Base-by-base conservation (phyloP, 1,140 invertebrate genomes). In the Pachyrhynchus sulphureomaculatus region DNA sequence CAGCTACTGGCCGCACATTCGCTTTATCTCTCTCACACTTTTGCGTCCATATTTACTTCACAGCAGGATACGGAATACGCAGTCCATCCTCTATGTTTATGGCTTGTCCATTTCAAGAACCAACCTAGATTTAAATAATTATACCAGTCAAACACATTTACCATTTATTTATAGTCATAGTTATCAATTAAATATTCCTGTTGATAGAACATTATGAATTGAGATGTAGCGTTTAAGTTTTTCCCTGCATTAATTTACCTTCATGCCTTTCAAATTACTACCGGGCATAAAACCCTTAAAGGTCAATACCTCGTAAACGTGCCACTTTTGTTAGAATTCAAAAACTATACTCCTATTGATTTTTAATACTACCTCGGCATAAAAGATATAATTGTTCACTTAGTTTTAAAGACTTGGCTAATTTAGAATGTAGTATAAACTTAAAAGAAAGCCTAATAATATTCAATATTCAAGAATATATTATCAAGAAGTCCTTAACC, bases 91-190 rank as follows among this genome's bases (percentile, higher is more conserved):
- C n/a, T n/a, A n/a, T n/a, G n/a, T n/a, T n/a, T n/a, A n/a, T n/a
- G n/a, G n/a, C n/a, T n/a, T n/a, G n/a, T n/a, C n/a, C n/a, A n/a
- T n/a, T n/a, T n/a, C n/a, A n/a, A n/a, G n/a, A n/a, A n/a, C n/a
- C n/a, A n/a, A 48, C 9, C 26, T 48, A 48, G 29, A 33, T 10
- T 48, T 48, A 48, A 48, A 48, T 48, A 48, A 48, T 24, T 48
- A 24, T n/a, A 48, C 20, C 3, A n/a, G 13, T 13, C 45, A 48
- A 48, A 48, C 18, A 29, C 26, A 29, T 29, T 29, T 29, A 29
- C 26, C 45, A 2, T 23, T 21, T 17, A 48, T 48, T 17, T 29
- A 48, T 26, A 24, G 20, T 24, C 10, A 48, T 12, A 23, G 10
- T 4, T 48, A 24, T 29, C 23, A 48, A 13, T n/a, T 48, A 26